Evolutionary conservation across 23 tunicate genomes (phyloP), one percentile per base, ranked within the genome.

Genomic region (Halocynthia roretzi): DNA sequence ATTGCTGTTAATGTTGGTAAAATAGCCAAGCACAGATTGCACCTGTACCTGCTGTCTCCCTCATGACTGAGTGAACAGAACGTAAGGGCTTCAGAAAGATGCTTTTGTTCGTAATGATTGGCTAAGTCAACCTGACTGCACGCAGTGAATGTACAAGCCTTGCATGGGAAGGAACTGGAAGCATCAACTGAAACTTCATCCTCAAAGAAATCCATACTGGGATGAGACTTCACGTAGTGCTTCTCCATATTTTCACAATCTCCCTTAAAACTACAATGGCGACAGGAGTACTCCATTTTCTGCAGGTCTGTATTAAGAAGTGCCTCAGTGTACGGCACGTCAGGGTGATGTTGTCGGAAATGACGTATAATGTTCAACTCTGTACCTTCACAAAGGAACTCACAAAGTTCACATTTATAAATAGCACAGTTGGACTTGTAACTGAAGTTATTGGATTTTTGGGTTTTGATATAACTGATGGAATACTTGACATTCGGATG

Each of bases 371-470:
- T 74, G 78, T 8, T 54, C 21, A 12, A 7, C 78, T 53, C 10
- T 54, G 40, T 18, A 56, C 56, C 2, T 9, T 74, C 63, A 4
- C 62, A 52, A 10, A 17, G 19, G 6, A 54, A 74, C 18, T 11
- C 64, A 54, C 78, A 74, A 49, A 74, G 2, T 50, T 6, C 6
- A 54, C 78, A 74, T 74, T 22, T 54, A 48, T 74, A 74, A 31
- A 31, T 31, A 31, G 44, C 44, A 31, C 44, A 31, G 44, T 31
- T 31, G 4, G 44, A 31, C 44, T 31, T 31, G 44, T 1, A 31
- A 31, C 44, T 31, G 1, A 31, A 31, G 44, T 31, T 31, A 31
- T 31, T 31, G 44, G 44, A 31, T 31, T 31, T 31, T 31, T 31
- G 44, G 44, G 44, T 31, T 31, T 31, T 4, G 1, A 31, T 31